Evolutionary conservation across 2,113 vertebrate genomes (phyloP), one percentile per base, ranked within the genome.

Genomic region (Phaethornis superciliosus): DNA sequence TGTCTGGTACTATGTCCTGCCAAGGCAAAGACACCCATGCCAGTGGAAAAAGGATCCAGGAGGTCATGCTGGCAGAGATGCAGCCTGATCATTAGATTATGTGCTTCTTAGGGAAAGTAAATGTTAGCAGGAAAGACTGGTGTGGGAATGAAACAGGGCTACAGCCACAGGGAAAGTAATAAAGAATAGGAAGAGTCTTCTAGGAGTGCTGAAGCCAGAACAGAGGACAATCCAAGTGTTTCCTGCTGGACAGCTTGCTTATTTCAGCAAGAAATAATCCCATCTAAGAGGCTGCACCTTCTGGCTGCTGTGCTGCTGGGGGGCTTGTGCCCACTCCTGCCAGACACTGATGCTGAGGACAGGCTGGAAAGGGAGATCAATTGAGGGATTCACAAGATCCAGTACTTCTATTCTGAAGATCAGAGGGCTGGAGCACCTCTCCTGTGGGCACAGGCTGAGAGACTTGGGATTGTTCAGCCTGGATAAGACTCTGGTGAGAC

Each of bases 171-270:
- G 37, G 13, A 13, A 80, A n/a, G 14, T 24, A 42, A 3, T 22
- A 27, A 82, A 46, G 52, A 40, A 16, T 10, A 14, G 3, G 28
- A 6, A 56, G 2, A 58, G 4, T 12, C 33, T 75, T 75, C 56
- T 54, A 28, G 26, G 27, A 74, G 18, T 8, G 28, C 44, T 70
- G 58, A 85, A 64, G 40, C 28, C 15, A 11, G 42, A 52, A 49
- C 24, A 84, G n/a, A 10, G 37, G 21, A 8, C 1, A 3, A 7
- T 9, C 4, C 0, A 2, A 46, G 46, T 15, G 10, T 46, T 17
- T 46, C 15, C 46, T 46, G 46, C 46, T 47, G 46, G 19, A 47
- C 19, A 9, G 46, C 46, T 10, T 47, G 46, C 40, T 40, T 40
- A 40, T 40, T 40, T 40, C 40, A 40, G 40, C 40, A 40, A 40